Percentiles rank a stretch among this genome's conserved stretches.
Evolutionary conservation across 2,888 invertebrate species (phyloP).

Genomic region (Sialis fuliginosa): DNA sequence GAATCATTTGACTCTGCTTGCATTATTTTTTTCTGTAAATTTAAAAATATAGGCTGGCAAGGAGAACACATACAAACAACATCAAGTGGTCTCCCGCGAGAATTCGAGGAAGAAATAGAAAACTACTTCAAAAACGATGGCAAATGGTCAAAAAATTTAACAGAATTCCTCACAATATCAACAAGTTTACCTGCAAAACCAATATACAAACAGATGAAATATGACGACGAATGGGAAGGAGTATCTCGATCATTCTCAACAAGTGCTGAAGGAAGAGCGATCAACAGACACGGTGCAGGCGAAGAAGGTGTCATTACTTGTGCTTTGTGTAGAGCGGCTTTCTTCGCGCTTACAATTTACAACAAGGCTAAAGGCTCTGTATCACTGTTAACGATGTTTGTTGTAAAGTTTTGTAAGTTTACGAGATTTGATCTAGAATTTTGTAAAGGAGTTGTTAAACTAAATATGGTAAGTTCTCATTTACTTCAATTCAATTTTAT

Average conservation of each 20-base stretch:
- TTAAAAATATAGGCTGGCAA: too few species aligned
- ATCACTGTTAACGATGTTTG: background rate
- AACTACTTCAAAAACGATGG: constrained; percentile 27
- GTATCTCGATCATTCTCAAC: too few species aligned
- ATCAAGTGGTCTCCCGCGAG: background rate
- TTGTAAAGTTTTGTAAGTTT: background rate
- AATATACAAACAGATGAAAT: too few species aligned
- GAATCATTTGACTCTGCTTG: too few species aligned
- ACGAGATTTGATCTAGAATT: constrained; percentile 22
- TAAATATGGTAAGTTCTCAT: constrained; percentile 34
- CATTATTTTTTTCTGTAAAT: too few species aligned
- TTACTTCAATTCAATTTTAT: background rate
- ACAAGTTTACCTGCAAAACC: too few species aligned
- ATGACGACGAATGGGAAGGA: too few species aligned
- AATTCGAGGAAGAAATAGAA: constrained; percentile 26
- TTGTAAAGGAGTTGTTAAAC: constrained; percentile 36
- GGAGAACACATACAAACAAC: too few species aligned
- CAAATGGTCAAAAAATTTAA: constrained; percentile 7
- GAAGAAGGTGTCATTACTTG: background rate
- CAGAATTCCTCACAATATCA: background rate
- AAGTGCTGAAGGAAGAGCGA: background rate
- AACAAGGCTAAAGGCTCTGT: background rate
- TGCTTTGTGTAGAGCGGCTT: constrained; percentile 1
- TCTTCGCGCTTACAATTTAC: background rate
- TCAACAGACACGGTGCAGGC: background rate